phyloP scores from a whole-genome alignment of 2,797 vertebrate genomes.

The Amblyraja radiata region DNA sequence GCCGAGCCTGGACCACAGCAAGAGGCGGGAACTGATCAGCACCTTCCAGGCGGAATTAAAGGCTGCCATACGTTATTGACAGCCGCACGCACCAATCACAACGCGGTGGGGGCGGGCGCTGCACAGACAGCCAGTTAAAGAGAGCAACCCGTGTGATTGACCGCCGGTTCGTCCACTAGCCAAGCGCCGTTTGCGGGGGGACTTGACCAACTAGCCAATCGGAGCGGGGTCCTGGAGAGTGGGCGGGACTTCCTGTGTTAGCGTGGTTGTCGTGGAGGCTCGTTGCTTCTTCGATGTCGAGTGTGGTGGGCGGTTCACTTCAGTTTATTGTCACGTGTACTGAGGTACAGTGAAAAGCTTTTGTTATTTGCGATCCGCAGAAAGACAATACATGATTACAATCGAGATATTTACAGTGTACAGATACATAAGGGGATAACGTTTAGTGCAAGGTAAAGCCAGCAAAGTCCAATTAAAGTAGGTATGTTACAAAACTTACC shows the following conservation, averaged over 20 bases:
- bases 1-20: neutral
- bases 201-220: neutral
- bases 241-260: neutral
- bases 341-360: too few relatives aligned
- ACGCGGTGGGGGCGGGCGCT: neutral
- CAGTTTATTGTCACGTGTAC: too few relatives aligned
- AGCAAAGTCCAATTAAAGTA: too few relatives aligned
- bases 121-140: neutral
- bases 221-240: neutral
- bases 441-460: too few relatives aligned
- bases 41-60: neutral
- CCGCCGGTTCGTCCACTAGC: neutral
- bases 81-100: neutral
- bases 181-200: neutral
- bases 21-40: neutral
- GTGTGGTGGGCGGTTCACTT: neutral
- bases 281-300: too few relatives aligned
- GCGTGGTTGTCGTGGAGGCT: neutral
- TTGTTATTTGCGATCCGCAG: too few relatives aligned
- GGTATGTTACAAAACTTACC: too few relatives aligned
- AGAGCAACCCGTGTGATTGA: neutral
- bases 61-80: neutral
- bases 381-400: too few relatives aligned
- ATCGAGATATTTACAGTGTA: too few relatives aligned
- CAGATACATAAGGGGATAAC: too few relatives aligned